Conservation (phyloP, 1,140 invertebrate species). For the Drosophila nasuta region DNA sequence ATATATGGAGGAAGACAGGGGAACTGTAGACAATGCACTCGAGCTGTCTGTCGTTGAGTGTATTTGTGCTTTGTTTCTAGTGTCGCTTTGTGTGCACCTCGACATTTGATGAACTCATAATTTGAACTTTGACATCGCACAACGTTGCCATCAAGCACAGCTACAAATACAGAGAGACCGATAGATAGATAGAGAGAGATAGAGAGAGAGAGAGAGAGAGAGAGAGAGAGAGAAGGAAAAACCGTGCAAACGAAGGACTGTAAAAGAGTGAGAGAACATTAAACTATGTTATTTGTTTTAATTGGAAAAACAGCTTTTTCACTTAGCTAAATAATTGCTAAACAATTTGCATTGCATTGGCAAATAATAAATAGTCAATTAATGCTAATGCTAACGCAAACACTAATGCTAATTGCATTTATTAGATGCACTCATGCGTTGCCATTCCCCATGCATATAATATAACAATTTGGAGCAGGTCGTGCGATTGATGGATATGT, state of each 20-base stretch:
- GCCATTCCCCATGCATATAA: constrained; percentile 4
- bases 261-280: background rate
- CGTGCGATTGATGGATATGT: constrained; percentile 65
- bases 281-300: constrained; percentile 25
- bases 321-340: constrained; percentile 12
- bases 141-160: constrained; percentile 3
- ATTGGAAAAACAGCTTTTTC: constrained; percentile 32
- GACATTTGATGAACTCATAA: constrained; percentile 77
- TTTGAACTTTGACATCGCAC: constrained; percentile 73
- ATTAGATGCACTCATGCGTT: constrained; percentile 27
- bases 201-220: background rate
- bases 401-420: constrained; percentile 41
- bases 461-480: constrained; percentile 59
- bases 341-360: constrained; percentile 33
- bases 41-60: constrained; percentile 72
- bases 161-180: background rate
- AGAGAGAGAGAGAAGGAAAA: background rate
- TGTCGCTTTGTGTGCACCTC: constrained; percentile 58
- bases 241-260: no score
- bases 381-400: constrained; percentile 40
- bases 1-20: background rate
- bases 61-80: constrained; percentile 74
- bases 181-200: background rate
- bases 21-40: constrained; percentile 49
- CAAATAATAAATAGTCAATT: background rate